Conservation (phyloP, 1,140 invertebrate species). For the Pemphigus obesinymphae region DNA sequence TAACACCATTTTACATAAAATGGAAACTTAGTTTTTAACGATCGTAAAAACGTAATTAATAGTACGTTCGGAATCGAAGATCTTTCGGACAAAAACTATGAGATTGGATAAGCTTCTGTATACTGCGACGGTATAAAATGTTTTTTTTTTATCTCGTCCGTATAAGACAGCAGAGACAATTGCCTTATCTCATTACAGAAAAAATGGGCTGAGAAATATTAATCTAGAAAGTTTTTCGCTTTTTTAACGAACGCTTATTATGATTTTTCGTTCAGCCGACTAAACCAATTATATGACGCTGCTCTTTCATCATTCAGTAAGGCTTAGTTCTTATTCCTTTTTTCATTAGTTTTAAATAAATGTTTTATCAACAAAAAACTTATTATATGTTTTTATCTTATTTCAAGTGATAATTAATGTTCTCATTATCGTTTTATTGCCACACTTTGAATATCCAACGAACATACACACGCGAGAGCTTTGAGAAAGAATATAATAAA, state of each 20-base stretch:
- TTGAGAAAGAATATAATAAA: no score
- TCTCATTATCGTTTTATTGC: not conserved
- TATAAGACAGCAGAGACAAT: not conserved
- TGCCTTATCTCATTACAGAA: not conserved
- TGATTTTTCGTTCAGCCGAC: not conserved
- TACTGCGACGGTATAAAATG: not conserved
- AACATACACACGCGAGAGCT: no score
- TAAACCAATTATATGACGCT: not conserved
- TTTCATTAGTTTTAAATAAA: not conserved
- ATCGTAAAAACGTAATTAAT: not conserved
- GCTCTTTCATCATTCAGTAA: not conserved
- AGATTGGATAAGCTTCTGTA: not conserved
- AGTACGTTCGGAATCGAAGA: not conserved
- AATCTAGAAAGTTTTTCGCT: not conserved
- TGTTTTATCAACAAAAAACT: not conserved
- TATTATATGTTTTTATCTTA: not conserved
- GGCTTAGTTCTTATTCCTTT: not conserved
- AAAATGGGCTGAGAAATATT: not conserved
- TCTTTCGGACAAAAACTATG: not conserved
- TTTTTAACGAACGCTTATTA: constrained; percentile 8
- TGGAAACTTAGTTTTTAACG: not conserved
- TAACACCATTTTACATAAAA: not conserved
- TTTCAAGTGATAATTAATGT: not conserved
- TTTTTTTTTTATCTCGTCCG: not conserved
- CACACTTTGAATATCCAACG: not conserved